Conservation (phyloP, 2,113 vertebrate species). For the Tretioscincus oriximinensis region DNA sequence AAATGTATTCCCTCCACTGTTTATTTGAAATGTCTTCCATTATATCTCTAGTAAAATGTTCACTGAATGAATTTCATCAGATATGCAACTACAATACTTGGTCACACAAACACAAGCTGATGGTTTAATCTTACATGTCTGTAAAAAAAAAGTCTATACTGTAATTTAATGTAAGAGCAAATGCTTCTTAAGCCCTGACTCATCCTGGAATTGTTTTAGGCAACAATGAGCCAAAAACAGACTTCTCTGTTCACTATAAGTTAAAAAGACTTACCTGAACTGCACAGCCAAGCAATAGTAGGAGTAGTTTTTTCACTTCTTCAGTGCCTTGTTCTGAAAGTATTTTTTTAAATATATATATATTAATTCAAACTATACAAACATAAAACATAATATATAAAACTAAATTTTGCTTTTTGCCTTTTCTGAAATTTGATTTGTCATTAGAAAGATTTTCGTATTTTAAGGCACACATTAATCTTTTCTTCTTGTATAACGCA, state of each 20-base stretch:
- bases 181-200: too few relatives aligned
- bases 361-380: too few relatives aligned
- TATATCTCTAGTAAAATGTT: background rate
- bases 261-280: slow-evolving; percentile 84
- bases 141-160: background rate
- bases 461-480: background rate
- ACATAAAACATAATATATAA: too few relatives aligned
- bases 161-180: background rate
- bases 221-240: background rate
- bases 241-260: background rate
- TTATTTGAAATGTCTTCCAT: background rate
- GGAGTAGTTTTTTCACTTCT: slow-evolving; percentile 90
- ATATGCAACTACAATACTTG: background rate
- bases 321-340: slow-evolving; percentile 89
- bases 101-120: too few relatives aligned
- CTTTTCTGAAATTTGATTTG: too few relatives aligned
- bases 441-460: background rate
- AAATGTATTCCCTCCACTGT: background rate
- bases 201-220: background rate
- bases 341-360: background rate
- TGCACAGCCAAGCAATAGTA: slow-evolving; percentile 94
- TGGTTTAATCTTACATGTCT: background rate
- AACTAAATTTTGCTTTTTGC: too few relatives aligned
- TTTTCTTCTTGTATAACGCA: slow-evolving; percentile 10
- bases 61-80: background rate